These are phyloP conservation scores for Saturnia japonica DNA, from an alignment of 2,888 invertebrate species.

Conservation along the genomic window DNA sequence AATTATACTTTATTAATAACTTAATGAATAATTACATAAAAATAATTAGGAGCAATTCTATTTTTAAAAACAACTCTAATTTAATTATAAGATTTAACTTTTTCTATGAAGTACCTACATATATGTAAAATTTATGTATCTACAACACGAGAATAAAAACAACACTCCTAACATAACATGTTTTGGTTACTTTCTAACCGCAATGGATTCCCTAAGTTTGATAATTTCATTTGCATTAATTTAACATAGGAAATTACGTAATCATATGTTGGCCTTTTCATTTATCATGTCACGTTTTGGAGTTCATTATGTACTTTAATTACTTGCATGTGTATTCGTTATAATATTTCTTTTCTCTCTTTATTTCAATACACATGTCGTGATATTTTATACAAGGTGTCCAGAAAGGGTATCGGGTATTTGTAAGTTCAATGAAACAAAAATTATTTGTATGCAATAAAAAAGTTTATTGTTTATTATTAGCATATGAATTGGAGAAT, in stretches of 20 bases:
- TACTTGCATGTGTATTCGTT: background rate
- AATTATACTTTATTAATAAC: background rate
- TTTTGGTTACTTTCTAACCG: conserved; percentile 5
- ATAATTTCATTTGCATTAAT: conserved; percentile 6
- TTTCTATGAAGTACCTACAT: background rate
- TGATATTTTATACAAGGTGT: too few species aligned
- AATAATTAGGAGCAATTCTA: too few species aligned
- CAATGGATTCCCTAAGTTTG: conserved; percentile 1
- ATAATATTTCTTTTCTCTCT: background rate
- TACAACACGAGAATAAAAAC: background rate
- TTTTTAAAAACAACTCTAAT: background rate
- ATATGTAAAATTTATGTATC: background rate
- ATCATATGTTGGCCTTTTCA: background rate
- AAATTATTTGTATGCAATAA: too few species aligned
- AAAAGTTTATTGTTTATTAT: too few species aligned
- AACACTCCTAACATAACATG: background rate
- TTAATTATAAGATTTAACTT: background rate
- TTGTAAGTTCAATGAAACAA: too few species aligned
- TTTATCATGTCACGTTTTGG: background rate
- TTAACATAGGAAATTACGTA: background rate
- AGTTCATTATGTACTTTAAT: background rate
- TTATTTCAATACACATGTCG: too few species aligned
- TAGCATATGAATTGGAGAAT: too few species aligned
- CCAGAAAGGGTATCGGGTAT: too few species aligned
- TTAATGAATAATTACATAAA: background rate